phyloP scores from a whole-genome alignment of 2,797 vertebrate species.

The Cossypha heuglini region DNA sequence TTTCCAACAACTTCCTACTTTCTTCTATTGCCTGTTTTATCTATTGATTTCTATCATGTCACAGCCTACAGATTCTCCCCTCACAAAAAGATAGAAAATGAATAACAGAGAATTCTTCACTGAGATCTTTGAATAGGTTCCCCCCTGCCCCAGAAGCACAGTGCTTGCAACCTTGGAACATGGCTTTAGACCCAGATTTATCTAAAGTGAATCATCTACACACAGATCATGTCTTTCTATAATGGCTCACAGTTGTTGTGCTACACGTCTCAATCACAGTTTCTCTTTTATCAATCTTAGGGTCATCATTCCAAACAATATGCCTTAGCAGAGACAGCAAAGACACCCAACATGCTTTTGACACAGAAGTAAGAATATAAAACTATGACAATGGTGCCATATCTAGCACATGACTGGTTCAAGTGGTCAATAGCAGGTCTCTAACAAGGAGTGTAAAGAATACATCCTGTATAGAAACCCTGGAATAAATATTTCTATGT shows the following conservation, averaged over 20 bases:
- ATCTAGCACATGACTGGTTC: neutral
- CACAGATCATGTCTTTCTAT: neutral
- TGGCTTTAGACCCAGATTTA: accelerated
- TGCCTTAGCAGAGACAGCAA: neutral
- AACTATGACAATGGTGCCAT: accelerated
- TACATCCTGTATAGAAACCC: neutral
- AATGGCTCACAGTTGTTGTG: neutral
- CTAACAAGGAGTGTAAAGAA: neutral
- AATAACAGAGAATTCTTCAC: neutral
- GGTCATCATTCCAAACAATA: neutral
- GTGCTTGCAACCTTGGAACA: neutral
- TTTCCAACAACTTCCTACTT: neutral
- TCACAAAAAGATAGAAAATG: neutral
- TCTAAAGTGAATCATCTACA: neutral
- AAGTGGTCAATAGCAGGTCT: neutral
- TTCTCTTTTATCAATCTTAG: neutral
- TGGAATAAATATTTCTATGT: neutral
- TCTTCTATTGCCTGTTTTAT: neutral
- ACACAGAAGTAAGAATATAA: neutral
- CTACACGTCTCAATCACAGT: neutral
- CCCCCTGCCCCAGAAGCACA: neutral
- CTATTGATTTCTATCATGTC: neutral
- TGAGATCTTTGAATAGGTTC: neutral
- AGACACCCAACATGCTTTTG: neutral
- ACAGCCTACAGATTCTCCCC: neutral